phyloP scores from a whole-genome alignment of 2,113 vertebrate species.

The Brachionichthys hirsutus region DNA sequence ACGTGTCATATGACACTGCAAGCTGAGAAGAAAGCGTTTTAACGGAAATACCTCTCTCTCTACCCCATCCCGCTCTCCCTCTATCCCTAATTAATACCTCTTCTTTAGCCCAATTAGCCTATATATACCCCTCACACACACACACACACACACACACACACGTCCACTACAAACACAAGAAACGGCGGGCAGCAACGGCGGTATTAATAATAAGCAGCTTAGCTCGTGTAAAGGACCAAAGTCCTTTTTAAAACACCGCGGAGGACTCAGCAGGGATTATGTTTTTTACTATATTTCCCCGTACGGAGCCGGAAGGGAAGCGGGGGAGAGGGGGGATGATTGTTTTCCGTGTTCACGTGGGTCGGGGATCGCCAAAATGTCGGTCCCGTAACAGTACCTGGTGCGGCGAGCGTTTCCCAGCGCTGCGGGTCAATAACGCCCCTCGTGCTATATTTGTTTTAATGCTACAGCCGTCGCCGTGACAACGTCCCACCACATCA shows the following conservation, averaged over 20 bases:
- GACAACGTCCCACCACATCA: no score
- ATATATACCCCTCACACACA: slow-evolving; percentile 37
- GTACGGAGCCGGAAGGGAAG: background rate
- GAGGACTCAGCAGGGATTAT: slow-evolving; percentile 49
- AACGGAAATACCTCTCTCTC: background rate
- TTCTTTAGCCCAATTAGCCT: slow-evolving; percentile 64
- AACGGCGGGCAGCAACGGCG: slow-evolving; percentile 34
- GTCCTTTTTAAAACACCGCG: slow-evolving; percentile 60
- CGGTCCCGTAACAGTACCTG: background rate
- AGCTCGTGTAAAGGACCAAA: slow-evolving; percentile 54
- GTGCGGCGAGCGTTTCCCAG: no score
- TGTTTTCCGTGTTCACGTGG: slow-evolving; percentile 39
- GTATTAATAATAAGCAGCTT: slow-evolving; percentile 72
- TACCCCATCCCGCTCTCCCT: slow-evolving; percentile 3
- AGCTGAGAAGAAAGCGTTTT: no score
- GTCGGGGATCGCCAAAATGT: no score
- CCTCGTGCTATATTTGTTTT: no score
- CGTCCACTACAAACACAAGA: slow-evolving; percentile 33
- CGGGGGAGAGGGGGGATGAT: slow-evolving; percentile 11
- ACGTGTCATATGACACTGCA: background rate
- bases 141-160: slow-evolving; percentile 18
- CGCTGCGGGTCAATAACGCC: no score
- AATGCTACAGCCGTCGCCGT: no score
- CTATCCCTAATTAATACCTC: no score
- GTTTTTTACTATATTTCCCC: slow-evolving; percentile 18